A percentile compares a stretch with the other conserved stretches of the same genome.
These are phyloP conservation scores for Hirudinaria manillensis DNA, from an alignment of 2,888 invertebrate species.

Conservation along the genomic window DNA sequence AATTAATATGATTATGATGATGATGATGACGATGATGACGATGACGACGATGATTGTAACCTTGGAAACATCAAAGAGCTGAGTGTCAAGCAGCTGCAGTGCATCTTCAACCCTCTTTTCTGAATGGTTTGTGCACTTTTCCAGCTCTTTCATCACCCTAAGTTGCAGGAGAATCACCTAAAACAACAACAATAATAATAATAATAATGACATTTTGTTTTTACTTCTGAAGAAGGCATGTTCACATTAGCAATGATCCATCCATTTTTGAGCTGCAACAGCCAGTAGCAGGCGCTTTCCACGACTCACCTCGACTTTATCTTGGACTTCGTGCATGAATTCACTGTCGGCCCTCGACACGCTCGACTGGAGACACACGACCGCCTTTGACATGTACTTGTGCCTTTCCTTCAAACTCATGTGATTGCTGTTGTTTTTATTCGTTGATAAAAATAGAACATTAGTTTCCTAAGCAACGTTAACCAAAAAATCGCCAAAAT, in stretches of 20 bases:
- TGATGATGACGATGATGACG: background rate
- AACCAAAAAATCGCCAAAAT: background rate
- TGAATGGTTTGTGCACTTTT: constrained; percentile 52
- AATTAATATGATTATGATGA: background rate
- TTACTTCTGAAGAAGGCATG: background rate
- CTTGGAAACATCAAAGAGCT: constrained; percentile 79
- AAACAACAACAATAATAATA: background rate
- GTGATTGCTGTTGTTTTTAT: constrained; percentile 60
- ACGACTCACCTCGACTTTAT: constrained; percentile 75
- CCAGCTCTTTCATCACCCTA: constrained; percentile 65
- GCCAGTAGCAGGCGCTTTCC: no score
- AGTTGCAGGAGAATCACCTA: constrained; percentile 55
- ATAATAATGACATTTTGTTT: background rate
- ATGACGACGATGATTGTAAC: constrained; percentile 53
- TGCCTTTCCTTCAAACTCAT: constrained; percentile 74
- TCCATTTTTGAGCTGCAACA: background rate
- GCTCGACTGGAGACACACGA: constrained; percentile 84
- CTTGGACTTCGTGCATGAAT: constrained; percentile 79
- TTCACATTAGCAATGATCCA: background rate
- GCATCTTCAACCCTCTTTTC: constrained; percentile 54
- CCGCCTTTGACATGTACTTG: constrained; percentile 83
- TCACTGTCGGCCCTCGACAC: constrained; percentile 65
- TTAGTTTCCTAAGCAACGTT: background rate
- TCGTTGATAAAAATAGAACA: background rate
- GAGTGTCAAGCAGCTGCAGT: constrained; percentile 69